Percentiles rank a stretch among this genome's conserved stretches.
phyloP scores from a whole-genome alignment of 2,113 vertebrate species.

The Bubo blakistoni region DNA sequence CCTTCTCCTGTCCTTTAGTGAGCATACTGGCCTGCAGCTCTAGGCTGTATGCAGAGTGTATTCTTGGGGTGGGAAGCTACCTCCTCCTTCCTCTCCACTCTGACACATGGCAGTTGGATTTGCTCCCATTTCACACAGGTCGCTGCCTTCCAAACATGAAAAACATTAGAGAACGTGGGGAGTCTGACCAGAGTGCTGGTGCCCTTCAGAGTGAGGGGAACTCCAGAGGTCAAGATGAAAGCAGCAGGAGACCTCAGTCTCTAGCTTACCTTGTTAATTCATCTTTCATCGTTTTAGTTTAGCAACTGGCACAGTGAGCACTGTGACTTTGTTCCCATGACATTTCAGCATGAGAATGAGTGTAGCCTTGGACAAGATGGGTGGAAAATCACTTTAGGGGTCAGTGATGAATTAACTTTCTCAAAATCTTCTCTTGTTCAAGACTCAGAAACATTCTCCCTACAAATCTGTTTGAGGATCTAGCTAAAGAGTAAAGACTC shows the following conservation, averaged over 20 bases:
- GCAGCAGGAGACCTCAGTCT: background rate
- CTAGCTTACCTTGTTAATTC: background rate
- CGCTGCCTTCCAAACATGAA: background rate
- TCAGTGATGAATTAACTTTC: background rate
- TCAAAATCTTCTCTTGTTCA: background rate
- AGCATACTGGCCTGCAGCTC: background rate
- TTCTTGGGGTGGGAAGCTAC: background rate
- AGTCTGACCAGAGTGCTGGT: background rate
- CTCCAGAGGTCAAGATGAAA: background rate
- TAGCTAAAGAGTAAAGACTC: background rate
- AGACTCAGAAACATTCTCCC: background rate
- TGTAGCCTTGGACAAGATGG: background rate
- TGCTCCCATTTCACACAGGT: accelerated
- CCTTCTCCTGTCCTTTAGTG: background rate
- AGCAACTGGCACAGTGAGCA: background rate
- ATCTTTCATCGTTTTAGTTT: background rate
- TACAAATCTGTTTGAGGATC: background rate
- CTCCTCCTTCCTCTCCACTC: background rate
- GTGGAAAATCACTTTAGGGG: background rate
- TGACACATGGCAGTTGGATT: background rate
- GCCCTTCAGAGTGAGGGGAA: background rate
- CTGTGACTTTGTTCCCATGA: background rate
- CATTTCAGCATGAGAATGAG: background rate
- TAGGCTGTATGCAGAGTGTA: background rate
- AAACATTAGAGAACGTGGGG: accelerated